Conservation (phyloP, 2,113 vertebrate species). For the Cyprinodon tularosa region DNA sequence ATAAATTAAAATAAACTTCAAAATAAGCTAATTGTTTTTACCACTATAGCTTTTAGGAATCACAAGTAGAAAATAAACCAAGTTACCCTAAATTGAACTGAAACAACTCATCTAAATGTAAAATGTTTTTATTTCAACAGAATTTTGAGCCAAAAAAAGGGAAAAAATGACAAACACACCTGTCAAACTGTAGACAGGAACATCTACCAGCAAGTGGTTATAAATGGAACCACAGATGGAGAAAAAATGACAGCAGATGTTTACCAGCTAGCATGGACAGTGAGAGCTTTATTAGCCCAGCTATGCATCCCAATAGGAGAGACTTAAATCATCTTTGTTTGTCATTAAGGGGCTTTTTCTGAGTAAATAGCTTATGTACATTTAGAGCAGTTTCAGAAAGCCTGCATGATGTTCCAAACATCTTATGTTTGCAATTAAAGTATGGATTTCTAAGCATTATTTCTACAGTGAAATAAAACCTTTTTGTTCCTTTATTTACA, state of each 20-base stretch:
- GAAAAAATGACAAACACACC: background rate
- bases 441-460: background rate
- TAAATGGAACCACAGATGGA: slow-evolving; percentile 35
- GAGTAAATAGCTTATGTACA: background rate
- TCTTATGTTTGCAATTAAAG: no score
- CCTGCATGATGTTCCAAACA: background rate
- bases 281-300: slow-evolving; percentile 7
- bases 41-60: no score
- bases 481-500: no score
- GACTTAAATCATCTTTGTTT: background rate
- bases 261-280: slow-evolving; percentile 15
- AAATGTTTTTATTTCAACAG: background rate
- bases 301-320: slow-evolving; percentile 11
- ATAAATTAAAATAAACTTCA: no score
- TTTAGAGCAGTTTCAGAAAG: background rate
- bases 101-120: background rate
- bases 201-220: slow-evolving; percentile 4
- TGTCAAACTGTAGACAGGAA: slow-evolving; percentile 5
- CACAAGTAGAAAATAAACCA: no score
- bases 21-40: no score
- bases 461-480: no score
- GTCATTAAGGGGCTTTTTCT: background rate
- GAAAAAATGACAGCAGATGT: slow-evolving; percentile 42
- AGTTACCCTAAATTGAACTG: background rate
- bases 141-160: slow-evolving; percentile 3